These are phyloP conservation scores for Struthio camelus DNA, from an alignment of 2,113 vertebrate species.

Conservation along the genomic window DNA sequence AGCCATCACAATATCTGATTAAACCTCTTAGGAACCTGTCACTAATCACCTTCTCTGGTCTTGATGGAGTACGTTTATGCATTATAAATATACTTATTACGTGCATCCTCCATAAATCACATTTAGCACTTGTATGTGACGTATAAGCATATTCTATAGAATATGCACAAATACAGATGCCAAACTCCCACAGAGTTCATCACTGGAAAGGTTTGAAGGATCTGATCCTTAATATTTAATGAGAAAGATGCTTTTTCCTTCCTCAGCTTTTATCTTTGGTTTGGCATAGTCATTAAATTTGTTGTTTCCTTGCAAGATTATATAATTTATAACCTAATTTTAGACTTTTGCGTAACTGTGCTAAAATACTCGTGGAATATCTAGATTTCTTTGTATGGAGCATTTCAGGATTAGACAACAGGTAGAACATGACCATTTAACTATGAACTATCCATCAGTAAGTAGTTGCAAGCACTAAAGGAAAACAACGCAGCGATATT, in stretches of 20 bases:
- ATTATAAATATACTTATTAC: constrained; percentile 55
- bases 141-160: constrained; percentile 62
- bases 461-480: not conserved
- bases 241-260: constrained; percentile 66
- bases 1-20: constrained; percentile 45
- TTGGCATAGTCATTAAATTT: constrained; percentile 62
- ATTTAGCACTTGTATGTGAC: constrained; percentile 29
- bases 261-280: constrained; percentile 64
- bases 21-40: constrained; percentile 52
- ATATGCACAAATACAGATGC: constrained; percentile 53
- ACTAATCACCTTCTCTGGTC: constrained; percentile 52
- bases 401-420: not conserved
- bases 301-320: constrained; percentile 62
- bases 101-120: constrained; percentile 44
- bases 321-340: constrained; percentile 71
- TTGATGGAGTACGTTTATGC: constrained; percentile 49
- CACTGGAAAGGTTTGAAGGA: constrained; percentile 56
- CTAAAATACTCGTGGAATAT: not conserved
- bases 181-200: constrained; percentile 64
- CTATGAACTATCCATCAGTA: not conserved
- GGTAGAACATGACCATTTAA: not conserved
- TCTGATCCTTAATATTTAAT: constrained; percentile 69
- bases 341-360: not conserved
- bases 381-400: not conserved
- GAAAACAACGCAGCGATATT: not conserved